A percentile compares a stretch with the other conserved stretches of the same genome.
Evolutionary conservation across 1,140 invertebrate species (phyloP).

Genomic region (Trachymyrmex septentrionalis): DNA sequence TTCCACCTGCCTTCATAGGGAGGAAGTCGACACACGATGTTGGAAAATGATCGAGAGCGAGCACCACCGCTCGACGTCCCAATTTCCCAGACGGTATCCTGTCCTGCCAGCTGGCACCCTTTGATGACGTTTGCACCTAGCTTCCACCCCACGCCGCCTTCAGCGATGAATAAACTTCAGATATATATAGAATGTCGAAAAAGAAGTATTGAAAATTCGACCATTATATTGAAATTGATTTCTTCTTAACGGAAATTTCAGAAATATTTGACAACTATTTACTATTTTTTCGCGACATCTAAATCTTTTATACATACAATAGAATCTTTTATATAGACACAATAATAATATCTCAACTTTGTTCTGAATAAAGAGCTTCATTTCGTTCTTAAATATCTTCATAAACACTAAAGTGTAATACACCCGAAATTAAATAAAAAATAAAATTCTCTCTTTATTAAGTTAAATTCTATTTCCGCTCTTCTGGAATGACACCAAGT

Average conservation of each 20-base stretch:
- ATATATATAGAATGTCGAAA: constrained; percentile 2
- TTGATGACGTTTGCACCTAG: constrained; percentile 59
- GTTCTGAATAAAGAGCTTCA: not conserved
- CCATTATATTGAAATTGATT: not conserved
- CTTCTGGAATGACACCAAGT: not conserved
- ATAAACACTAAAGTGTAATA: not conserved
- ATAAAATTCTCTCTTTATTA: not conserved
- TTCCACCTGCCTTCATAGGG: not conserved
- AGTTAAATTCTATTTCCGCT: not conserved
- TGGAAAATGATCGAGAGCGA: constrained; percentile 75
- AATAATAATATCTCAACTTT: not conserved
- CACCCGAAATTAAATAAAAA: constrained; percentile 17
- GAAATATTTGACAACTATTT: not conserved
- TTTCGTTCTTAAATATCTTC: not conserved
- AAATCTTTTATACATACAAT: too few species aligned
- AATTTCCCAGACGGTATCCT: constrained; percentile 79
- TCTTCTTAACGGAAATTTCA: not conserved
- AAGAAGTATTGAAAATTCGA: not conserved
- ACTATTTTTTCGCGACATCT: not conserved
- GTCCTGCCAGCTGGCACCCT: constrained; percentile 77
- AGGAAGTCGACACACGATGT: constrained; percentile 39
- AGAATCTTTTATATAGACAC: too few species aligned
- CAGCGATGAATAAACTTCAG: constrained; percentile 22
- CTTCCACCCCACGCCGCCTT: not conserved
- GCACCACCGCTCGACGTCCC: constrained; percentile 70